phyloP scores from a whole-genome alignment of 2,113 vertebrate genomes.

The Seriola dumerili region DNA sequence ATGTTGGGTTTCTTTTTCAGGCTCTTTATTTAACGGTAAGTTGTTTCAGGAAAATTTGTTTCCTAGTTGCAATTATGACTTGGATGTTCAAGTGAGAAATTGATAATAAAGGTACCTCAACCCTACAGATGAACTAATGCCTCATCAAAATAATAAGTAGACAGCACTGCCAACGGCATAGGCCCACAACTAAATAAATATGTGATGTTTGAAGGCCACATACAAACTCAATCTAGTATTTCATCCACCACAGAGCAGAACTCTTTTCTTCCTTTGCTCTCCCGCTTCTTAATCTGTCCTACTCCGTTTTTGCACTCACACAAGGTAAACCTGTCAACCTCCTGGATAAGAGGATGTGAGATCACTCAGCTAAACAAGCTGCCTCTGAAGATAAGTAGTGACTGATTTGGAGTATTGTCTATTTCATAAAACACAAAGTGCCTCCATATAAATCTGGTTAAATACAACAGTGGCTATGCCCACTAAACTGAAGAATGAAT shows the following conservation, averaged over 20 bases:
- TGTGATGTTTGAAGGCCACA: not conserved
- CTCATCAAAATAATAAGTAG: not conserved
- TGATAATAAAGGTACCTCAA: not conserved
- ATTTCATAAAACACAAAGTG: not conserved
- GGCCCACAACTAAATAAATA: not conserved
- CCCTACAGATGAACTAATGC: not conserved
- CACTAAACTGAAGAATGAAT: not conserved
- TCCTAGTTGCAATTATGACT: too few relatives aligned
- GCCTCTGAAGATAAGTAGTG: slow-evolving; percentile 48
- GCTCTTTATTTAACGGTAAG: too few relatives aligned
- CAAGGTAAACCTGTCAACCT: slow-evolving; percentile 41
- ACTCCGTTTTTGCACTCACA: slow-evolving; percentile 22
- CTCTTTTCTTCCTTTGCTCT: slow-evolving; percentile 1
- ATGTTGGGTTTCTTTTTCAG: too few relatives aligned
- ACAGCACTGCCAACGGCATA: not conserved
- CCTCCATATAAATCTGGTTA: not conserved
- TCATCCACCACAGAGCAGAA: not conserved
- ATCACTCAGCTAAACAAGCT: slow-evolving; percentile 48
- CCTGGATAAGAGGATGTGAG: slow-evolving; percentile 49
- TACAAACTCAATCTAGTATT: not conserved
- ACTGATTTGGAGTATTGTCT: not conserved
- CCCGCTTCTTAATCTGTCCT: slow-evolving; percentile 5
- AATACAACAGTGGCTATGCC: not conserved
- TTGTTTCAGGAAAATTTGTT: too few relatives aligned
- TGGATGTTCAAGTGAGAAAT: too few relatives aligned